Base-by-base conservation (phyloP, 2,888 invertebrate species). In the Metacarcinus magister region DNA sequence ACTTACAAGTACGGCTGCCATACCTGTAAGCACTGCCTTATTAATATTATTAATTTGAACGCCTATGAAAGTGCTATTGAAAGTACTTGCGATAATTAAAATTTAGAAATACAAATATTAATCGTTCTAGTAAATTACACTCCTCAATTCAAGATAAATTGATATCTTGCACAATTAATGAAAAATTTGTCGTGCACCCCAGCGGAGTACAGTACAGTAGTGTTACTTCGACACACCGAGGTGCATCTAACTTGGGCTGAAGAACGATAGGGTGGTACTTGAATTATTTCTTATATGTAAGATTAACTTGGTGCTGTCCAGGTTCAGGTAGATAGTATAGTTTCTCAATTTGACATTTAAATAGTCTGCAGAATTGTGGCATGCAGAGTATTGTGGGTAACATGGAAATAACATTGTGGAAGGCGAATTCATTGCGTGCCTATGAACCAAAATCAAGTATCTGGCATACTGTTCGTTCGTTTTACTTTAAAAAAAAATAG, bases 371-470 rank as follows among this genome's bases (percentile, higher is more conserved):
- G 39, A 87, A 28, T 87, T 87, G 39, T 87, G 87, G 39, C 87
- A 87, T 16, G 87, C 32, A 16, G 39, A 39, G 16, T 87, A 87
- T 87, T 87, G 87, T 87, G 87, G 87, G 39, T 2, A 87, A 87
- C 87, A 87, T 67, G n/a, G 16, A 82, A 7, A 87, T 87, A 39
- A 87, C 32, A 87, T 87, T 87, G 39, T 87, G 87, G 87, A 87
- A 39, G 39, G 16, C 39, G 39, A 87, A 39, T 39, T 87, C 32
- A 39, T 87, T 39, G 87, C 16, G 87, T 87, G 87, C 39, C 87
- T 87, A 39, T 87, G 87, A 87, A 87, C 87, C 39, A 39, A 87
- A 87, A 87, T 87, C 87, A 87, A 39, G 39, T 87, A 39, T 87
- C 87, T n/a, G 32, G 39, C 87, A 87, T 87, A 87, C 39, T 87